Base-by-base conservation (phyloP, 2,113 vertebrate species). In the Alaudala cheleensis region DNA sequence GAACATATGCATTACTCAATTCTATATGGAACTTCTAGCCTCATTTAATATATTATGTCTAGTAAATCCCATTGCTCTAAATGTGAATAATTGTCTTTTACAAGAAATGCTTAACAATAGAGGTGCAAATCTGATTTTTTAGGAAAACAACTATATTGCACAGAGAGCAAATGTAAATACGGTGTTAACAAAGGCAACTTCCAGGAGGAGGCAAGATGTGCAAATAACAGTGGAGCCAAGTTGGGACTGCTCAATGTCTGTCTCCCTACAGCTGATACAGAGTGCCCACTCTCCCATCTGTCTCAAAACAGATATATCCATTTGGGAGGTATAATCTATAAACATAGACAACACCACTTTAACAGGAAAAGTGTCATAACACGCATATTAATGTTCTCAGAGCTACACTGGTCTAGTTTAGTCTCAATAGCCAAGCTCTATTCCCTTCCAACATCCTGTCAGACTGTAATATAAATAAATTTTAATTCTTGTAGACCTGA, bases 261-360 rank as follows among this genome's bases (percentile, higher is more conserved):
- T 80, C 90, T 96, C 81, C 72, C 74, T 92, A 45, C 69, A 96
- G 83, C 74, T 87, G 93, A 78, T 96, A 95, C 70, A 87, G 76
- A 88, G 49, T 84, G 77, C 91, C 93, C 92, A 96, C 90, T 96
- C 81, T 88, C 45, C 97, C 92, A 96, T 97, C 96, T 97, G 96
- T 90, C 95, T 83, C 77, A 86, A 82, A 58, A 62, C 47, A 95
- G 60, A 76, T 77, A 78, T 57, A 95, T 80, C 61, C 60, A 69
- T 54, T 56, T 83, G 88, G 76, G 64, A 94, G 84, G 53, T 85
- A 64, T 29, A 70, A 83, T 81, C 81, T 67, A 78, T 56, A 83
- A 91, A 91, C 69, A 85, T 0, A 49, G 24, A 82, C 53, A 90
- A 58, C n/a, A 66, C 5, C 12, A 17, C 34, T 95, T 53, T 80